Evolutionary conservation across 2,113 vertebrate genomes (phyloP).

Genomic region (Gallinago jamesoni): DNA sequence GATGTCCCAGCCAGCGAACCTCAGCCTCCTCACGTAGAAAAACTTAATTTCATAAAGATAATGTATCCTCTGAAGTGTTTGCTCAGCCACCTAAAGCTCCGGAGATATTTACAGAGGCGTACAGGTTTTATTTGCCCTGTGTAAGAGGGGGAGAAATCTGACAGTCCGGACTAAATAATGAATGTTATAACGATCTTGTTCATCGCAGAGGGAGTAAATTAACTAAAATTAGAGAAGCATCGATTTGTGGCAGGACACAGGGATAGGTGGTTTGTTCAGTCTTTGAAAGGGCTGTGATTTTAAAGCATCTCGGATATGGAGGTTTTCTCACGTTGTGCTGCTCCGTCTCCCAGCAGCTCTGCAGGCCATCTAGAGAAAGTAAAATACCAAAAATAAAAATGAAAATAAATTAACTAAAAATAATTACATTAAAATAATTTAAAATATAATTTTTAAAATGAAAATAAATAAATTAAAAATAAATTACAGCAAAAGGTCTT

Average conservation of each 20-base stretch:
- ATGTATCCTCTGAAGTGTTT: background rate
- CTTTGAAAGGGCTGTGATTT: background rate
- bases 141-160: background rate
- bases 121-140: background rate
- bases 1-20: background rate
- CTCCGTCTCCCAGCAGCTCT: background rate
- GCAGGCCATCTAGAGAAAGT: background rate
- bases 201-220: background rate
- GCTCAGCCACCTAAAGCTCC: background rate
- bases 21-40: background rate
- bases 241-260: rapidly evolving
- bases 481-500: background rate
- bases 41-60: background rate
- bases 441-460: background rate
- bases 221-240: background rate
- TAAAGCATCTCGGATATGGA: background rate
- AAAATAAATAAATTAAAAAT: background rate
- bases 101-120: background rate
- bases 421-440: background rate
- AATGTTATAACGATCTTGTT: background rate
- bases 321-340: rapidly evolving
- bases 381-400: background rate
- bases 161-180: background rate
- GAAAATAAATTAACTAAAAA: background rate
- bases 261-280: background rate